Evolutionary conservation across 1,140 invertebrate species (phyloP).

Genomic region (Drosophila nebulosa): DNA sequence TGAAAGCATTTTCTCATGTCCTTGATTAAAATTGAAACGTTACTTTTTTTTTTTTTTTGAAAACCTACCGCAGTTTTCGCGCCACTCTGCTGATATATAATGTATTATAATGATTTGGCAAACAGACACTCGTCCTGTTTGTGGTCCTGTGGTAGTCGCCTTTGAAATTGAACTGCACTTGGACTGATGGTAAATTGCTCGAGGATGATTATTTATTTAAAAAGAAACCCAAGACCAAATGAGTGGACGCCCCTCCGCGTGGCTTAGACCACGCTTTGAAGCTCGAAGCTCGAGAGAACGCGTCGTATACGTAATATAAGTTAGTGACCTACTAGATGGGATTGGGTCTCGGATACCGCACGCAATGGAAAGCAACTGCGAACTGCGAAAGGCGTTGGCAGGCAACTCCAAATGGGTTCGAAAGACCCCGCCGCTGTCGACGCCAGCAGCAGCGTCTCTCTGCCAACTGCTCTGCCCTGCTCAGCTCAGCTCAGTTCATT

Average conservation of each 20-base stretch:
- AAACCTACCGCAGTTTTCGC: neutral
- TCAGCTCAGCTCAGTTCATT: too few relatives aligned
- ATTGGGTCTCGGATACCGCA: conserved; percentile 30
- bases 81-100: neutral
- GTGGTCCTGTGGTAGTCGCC: neutral
- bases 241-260: neutral
- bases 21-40: neutral
- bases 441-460: neutral
- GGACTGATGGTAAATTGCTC: neutral
- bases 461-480: neutral
- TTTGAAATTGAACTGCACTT: neutral
- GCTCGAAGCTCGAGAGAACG: neutral
- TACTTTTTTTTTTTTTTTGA: neutral
- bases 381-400: conserved; percentile 47
- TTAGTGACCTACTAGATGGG: neutral
- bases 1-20: neutral
- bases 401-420: conserved; percentile 31
- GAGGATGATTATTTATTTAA: neutral
- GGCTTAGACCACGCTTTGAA: neutral
- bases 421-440: conserved; percentile 23
- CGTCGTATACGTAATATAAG: neutral
- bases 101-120: neutral
- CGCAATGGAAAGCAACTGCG: conserved; percentile 61
- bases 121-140: neutral
- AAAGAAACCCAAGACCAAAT: neutral